These are phyloP conservation scores for Drosophila cognata DNA, from an alignment of 2,888 invertebrate species.

Conservation along the genomic window DNA sequence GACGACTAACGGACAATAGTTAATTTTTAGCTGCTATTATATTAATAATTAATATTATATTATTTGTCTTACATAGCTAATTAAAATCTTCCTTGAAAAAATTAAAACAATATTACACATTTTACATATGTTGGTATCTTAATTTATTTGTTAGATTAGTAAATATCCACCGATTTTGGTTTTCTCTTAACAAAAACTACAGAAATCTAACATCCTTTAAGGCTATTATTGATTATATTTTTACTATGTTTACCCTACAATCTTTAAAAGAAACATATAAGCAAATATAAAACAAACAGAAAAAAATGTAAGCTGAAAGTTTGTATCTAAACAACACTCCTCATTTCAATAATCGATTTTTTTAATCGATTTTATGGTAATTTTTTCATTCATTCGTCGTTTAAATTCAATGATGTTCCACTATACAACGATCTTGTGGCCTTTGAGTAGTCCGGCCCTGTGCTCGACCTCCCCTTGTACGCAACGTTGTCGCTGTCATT, in stretches of 20 bases:
- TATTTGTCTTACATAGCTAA: no score
- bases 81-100: no score
- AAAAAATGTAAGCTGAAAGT: neutral
- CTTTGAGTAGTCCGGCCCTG: constrained; percentile 36
- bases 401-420: neutral
- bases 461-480: constrained; percentile 41
- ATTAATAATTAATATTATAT: no score
- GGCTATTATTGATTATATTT: no score
- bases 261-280: neutral
- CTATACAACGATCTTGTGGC: neutral
- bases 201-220: neutral
- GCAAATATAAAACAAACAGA: neutral
- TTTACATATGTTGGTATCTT: no score
- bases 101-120: no score
- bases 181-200: neutral
- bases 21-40: no score
- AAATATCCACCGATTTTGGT: neutral
- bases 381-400: neutral
- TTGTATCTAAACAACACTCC: neutral
- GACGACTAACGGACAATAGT: neutral
- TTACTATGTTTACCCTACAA: neutral
- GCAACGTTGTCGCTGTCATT: constrained; percentile 42
- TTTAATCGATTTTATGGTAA: accelerated
- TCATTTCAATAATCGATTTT: neutral
- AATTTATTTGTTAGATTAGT: neutral